phyloP scores from a whole-genome alignment of 2,797 vertebrate species.

The Rhinella marina region DNA sequence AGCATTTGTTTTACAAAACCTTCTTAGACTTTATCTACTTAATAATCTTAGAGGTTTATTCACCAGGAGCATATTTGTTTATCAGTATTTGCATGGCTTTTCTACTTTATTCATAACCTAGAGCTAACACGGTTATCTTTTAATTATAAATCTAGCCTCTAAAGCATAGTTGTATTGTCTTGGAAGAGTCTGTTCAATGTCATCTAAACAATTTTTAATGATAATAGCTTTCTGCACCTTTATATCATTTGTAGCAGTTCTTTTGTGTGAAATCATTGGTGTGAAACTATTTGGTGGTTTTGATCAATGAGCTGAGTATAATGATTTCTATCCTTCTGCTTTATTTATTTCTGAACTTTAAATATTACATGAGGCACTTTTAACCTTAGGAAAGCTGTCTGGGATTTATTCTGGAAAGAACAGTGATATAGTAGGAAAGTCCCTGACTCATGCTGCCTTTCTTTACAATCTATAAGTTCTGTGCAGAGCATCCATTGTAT shows the following conservation, averaged over 20 bases:
- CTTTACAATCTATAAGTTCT: no score
- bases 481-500: no score
- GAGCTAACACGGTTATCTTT: conserved; percentile 50
- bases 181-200: conserved; percentile 20
- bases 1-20: conserved; percentile 21
- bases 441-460: no score
- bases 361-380: neutral
- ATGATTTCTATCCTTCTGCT: neutral
- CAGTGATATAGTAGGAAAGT: no score
- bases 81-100: conserved; percentile 28
- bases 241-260: neutral
- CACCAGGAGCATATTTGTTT: conserved; percentile 38
- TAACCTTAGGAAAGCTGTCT: neutral
- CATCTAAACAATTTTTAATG: conserved; percentile 7
- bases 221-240: neutral
- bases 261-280: conserved; percentile 15
- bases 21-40: neutral
- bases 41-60: conserved; percentile 24
- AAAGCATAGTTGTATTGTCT: conserved; percentile 20
- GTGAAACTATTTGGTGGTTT: neutral
- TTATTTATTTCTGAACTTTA: neutral
- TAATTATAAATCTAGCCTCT: conserved; percentile 41
- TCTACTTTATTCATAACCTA: conserved; percentile 47
- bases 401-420: no score
- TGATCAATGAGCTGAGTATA: neutral